These are phyloP conservation scores for Drosophila robusta DNA, from an alignment of 2,888 invertebrate species.

Conservation along the genomic window DNA sequence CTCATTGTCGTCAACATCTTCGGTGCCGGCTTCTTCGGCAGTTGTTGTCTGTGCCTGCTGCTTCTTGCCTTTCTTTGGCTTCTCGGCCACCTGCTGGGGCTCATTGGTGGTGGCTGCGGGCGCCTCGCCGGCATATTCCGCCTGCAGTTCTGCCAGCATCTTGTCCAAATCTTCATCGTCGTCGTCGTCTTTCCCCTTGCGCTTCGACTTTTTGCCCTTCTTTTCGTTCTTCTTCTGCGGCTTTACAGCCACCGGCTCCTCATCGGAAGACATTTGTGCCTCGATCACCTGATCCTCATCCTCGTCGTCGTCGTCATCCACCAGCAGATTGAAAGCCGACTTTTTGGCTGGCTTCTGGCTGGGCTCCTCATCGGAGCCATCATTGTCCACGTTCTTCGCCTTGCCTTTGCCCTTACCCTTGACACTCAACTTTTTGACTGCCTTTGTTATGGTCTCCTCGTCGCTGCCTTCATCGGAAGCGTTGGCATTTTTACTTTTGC, in stretches of 20 bases:
- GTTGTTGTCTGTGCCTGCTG: slow-evolving; percentile 32
- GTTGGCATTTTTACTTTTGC: slow-evolving; percentile 70
- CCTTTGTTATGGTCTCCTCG: slow-evolving; percentile 85
- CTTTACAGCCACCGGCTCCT: slow-evolving; percentile 85
- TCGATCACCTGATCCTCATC: slow-evolving; percentile 51
- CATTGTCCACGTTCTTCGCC: slow-evolving; percentile 82
- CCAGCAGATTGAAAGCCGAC: slow-evolving; percentile 89
- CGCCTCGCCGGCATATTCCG: slow-evolving; percentile 91
- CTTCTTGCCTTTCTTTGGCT: slow-evolving; percentile 80
- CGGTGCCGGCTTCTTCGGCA: slow-evolving; percentile 58
- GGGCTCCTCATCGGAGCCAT: slow-evolving; percentile 81
- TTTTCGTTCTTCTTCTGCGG: slow-evolving; percentile 86
- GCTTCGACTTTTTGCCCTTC: slow-evolving; percentile 90
- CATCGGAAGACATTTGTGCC: slow-evolving; percentile 58
- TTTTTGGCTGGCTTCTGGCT: slow-evolving; percentile 84
- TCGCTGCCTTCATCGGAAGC: slow-evolving; percentile 84
- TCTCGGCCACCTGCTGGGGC: slow-evolving; percentile 83
- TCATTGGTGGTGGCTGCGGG: slow-evolving; percentile 64
- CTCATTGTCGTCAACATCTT: slow-evolving; percentile 84
- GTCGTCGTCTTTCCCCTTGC: slow-evolving; percentile 91
- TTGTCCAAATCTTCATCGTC: slow-evolving; percentile 90
- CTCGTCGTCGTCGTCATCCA: slow-evolving; percentile 87
- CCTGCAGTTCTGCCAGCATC: slow-evolving; percentile 91
- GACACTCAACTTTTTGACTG: slow-evolving; percentile 87
- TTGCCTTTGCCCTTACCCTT: slow-evolving; percentile 85